Conservation (phyloP, 2,888 invertebrate species). For the Malthinus flaveolus region DNA sequence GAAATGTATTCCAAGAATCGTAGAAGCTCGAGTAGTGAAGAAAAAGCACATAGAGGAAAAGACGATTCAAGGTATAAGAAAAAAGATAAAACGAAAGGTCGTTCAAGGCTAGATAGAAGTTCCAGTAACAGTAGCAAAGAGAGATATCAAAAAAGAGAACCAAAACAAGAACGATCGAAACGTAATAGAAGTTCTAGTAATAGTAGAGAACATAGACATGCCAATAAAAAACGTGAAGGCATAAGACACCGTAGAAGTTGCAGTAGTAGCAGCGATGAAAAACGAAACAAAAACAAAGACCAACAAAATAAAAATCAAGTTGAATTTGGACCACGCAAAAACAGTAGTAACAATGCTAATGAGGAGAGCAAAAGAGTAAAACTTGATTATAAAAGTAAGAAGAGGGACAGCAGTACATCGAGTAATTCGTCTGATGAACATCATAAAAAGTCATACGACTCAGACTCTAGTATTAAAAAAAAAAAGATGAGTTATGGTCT, state of each 20-base stretch:
- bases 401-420: background rate
- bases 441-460: conserved; percentile 19
- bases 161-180: background rate
- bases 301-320: background rate
- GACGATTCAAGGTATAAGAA: background rate
- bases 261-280: conserved; percentile 10
- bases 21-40: background rate
- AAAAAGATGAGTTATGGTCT: conserved; percentile 49
- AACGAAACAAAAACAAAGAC: background rate
- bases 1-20: background rate
- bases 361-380: background rate
- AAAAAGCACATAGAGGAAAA: background rate
- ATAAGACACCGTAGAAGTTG: conserved; percentile 10
- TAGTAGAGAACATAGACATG: background rate
- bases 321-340: background rate
- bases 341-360: background rate
- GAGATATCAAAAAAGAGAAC: background rate
- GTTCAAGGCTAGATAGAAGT: conserved; percentile 9
- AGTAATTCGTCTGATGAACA: conserved; percentile 8
- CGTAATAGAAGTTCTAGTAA: background rate
- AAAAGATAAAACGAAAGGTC: background rate
- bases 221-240: background rate
- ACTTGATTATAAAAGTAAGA: background rate
- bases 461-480: conserved; percentile 18
- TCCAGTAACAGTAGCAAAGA: conserved; percentile 14